Conservation (phyloP, 2,797 vertebrate species). For the Lithobates pipiens region DNA sequence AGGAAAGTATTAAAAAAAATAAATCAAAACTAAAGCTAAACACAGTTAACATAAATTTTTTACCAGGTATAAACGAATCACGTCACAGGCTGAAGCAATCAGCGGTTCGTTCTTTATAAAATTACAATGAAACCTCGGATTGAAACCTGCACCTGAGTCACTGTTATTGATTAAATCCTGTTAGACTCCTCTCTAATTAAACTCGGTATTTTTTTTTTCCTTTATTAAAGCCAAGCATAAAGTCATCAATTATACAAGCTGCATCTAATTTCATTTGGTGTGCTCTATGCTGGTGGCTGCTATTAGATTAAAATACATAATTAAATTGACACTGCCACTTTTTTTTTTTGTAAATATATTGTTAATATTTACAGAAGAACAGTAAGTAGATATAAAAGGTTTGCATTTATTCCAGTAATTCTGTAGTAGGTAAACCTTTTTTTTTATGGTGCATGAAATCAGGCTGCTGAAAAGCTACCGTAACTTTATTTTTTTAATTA, state of each 20-base stretch:
- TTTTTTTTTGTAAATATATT: neutral
- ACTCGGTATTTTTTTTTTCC: slow-evolving; percentile 74
- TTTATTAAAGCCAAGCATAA: slow-evolving; percentile 74
- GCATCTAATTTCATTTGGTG: slow-evolving; percentile 74
- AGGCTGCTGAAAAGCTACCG: too few species aligned
- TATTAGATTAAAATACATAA: neutral
- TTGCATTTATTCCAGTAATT: too few species aligned
- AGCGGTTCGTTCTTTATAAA: slow-evolving; percentile 68
- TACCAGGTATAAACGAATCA: slow-evolving; percentile 62
- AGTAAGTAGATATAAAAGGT: neutral
- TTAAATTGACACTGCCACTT: neutral
- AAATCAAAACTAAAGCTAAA: slow-evolving; percentile 36
- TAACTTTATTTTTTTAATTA: too few species aligned
- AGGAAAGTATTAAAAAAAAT: slow-evolving; percentile 47
- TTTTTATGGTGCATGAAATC: too few species aligned
- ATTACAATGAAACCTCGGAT: slow-evolving; percentile 71
- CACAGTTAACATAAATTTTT: slow-evolving; percentile 53
- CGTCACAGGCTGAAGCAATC: slow-evolving; percentile 61
- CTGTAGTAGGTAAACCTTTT: too few species aligned
- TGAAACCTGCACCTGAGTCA: slow-evolving; percentile 74
- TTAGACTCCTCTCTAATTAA: slow-evolving; percentile 76
- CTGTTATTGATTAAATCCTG: slow-evolving; percentile 73
- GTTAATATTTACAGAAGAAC: neutral
- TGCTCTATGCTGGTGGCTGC: neutral
- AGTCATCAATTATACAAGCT: slow-evolving; percentile 77